A percentile compares a stretch with the other conserved stretches of the same genome.
These are phyloP conservation scores for Aldabrachelys gigantea DNA, from an alignment of 2,113 vertebrate genomes.

Conservation along the genomic window DNA sequence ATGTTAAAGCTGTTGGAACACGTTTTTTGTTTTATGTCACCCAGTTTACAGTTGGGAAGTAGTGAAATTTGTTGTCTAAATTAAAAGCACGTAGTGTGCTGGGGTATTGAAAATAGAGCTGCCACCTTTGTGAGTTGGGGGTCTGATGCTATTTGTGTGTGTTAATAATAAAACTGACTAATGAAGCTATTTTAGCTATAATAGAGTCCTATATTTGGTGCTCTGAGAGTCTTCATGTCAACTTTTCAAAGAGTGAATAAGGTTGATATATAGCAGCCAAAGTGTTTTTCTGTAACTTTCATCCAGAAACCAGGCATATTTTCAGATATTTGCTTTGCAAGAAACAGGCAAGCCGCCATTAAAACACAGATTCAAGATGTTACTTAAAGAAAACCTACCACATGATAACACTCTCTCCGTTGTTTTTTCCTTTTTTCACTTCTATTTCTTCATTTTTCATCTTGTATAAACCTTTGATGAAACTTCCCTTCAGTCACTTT, in stretches of 20 bases:
- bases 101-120: slow-evolving; percentile 28
- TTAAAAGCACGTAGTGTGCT: slow-evolving; percentile 52
- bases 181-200: slow-evolving; percentile 22
- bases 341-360: neutral
- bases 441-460: slow-evolving; percentile 24
- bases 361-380: neutral
- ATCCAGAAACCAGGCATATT: neutral
- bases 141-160: neutral
- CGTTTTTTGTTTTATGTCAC: slow-evolving; percentile 67
- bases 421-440: neutral
- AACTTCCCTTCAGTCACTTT: neutral
- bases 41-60: slow-evolving; percentile 66
- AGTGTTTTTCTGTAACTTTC: slow-evolving; percentile 25
- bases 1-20: slow-evolving; percentile 62
- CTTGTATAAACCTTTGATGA: slow-evolving; percentile 16
- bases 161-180: slow-evolving; percentile 41
- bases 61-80: slow-evolving; percentile 53
- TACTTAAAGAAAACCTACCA: slow-evolving; percentile 21
- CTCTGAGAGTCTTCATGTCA: slow-evolving; percentile 11
- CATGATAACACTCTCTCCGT: neutral
- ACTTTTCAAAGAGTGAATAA: neutral
- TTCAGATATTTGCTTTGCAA: slow-evolving; percentile 54
- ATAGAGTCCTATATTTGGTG: slow-evolving; percentile 22
- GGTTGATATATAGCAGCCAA: neutral
- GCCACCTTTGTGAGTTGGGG: slow-evolving; percentile 41